Percentiles rank a stretch among this genome's conserved stretches.
These are phyloP conservation scores for Mesorhabditis spiculigera DNA, from an alignment of 2,888 invertebrate genomes.

Conservation along the genomic window DNA sequence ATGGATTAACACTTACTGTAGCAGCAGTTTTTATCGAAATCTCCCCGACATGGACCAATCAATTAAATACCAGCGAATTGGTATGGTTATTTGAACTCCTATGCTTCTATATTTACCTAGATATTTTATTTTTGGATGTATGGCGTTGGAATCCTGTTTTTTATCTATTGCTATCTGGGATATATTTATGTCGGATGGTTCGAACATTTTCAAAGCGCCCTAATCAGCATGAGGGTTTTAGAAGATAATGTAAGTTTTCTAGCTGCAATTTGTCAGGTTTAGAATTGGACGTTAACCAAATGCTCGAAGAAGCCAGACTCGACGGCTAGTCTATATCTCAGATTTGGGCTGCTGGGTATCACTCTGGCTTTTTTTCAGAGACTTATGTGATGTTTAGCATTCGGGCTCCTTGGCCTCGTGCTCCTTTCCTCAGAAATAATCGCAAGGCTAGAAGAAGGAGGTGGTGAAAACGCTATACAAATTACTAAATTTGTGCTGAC, in stretches of 20 bases:
- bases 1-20: neutral
- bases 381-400: neutral
- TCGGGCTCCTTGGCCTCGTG: neutral
- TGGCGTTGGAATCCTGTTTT: constrained; percentile 47
- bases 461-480: neutral
- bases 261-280: neutral
- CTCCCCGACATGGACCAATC: neutral
- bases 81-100: neutral
- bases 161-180: constrained; percentile 50
- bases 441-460: neutral
- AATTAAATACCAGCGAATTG: neutral
- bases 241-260: neutral
- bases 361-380: neutral
- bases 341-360: neutral
- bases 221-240: neutral
- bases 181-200: constrained; percentile 48
- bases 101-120: constrained; percentile 21
- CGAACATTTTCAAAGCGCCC: constrained; percentile 18
- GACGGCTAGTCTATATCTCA: neutral
- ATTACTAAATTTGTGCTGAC: neutral
- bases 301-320: neutral
- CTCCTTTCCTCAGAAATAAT: neutral
- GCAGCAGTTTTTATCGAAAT: neutral
- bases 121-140: constrained; percentile 55
- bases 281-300: neutral